These are phyloP conservation scores for Sinosuthora webbiana DNA, from an alignment of 2,113 vertebrate species.

Conservation along the genomic window DNA sequence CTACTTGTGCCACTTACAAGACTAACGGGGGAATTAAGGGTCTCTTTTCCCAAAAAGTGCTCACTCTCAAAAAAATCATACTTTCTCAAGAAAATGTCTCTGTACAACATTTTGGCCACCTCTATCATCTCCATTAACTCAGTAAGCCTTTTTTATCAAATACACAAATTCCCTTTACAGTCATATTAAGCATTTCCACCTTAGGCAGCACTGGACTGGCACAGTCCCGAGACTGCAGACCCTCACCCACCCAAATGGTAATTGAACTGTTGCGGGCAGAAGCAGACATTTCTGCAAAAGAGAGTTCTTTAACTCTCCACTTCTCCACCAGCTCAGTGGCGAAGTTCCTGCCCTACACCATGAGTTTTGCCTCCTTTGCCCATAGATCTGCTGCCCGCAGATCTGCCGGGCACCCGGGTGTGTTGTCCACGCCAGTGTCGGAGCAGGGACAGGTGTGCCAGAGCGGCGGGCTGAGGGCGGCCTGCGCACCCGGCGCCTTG, in stretches of 20 bases:
- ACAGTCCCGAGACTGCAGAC: neutral
- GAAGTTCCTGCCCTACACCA: neutral
- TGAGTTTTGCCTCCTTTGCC: neutral
- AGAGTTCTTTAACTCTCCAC: neutral
- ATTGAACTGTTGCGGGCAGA: rapidly evolving
- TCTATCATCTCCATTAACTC: neutral
- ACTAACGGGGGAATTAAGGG: neutral
- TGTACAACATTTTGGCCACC: neutral
- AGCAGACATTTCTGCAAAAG: rapidly evolving
- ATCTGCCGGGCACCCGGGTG: rapidly evolving
- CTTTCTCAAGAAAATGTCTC: neutral
- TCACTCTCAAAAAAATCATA: neutral
- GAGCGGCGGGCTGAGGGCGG: rapidly evolving
- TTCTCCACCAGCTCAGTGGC: rapidly evolving
- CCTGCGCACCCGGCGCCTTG: neutral
- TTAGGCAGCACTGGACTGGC: neutral
- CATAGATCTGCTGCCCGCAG: rapidly evolving
- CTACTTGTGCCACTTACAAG: neutral
- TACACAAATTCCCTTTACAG: neutral
- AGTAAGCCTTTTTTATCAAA: neutral
- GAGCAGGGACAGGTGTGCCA: rapidly evolving
- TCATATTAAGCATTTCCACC: neutral
- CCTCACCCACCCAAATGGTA: rapidly evolving
- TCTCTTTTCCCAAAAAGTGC: neutral
- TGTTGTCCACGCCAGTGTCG: rapidly evolving